Evolutionary conservation across 1,140 invertebrate genomes (phyloP).

Genomic region (Platorchestia sp.): DNA sequence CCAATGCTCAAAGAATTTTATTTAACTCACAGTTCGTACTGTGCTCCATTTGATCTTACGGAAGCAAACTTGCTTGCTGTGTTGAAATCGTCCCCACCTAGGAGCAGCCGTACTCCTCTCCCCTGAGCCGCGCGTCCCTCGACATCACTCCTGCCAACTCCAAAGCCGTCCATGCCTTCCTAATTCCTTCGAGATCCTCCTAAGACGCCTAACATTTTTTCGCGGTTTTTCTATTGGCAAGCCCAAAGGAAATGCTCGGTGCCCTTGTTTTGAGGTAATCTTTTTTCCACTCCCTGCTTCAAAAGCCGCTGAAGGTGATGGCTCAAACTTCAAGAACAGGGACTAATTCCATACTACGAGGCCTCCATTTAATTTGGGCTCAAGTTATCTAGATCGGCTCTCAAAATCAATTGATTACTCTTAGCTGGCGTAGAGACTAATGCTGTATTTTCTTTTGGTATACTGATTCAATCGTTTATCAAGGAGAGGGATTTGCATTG

Average conservation of each 20-base stretch:
- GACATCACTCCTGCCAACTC: conserved; percentile 16
- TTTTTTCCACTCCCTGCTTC: neutral
- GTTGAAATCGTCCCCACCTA: neutral
- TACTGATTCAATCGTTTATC: neutral
- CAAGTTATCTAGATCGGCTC: neutral
- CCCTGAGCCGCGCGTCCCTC: neutral
- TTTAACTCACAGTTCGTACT: neutral
- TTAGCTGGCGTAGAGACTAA: neutral
- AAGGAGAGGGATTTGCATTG: too few relatives aligned
- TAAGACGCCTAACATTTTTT: conserved; percentile 34
- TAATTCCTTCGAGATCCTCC: conserved; percentile 19
- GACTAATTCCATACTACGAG: neutral
- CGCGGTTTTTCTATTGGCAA: conserved; percentile 3
- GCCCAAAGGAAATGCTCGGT: neutral
- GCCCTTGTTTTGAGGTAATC: conserved; percentile 14
- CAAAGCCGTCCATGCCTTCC: conserved; percentile 12
- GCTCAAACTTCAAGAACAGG: neutral
- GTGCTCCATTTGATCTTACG: neutral
- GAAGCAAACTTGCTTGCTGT: neutral
- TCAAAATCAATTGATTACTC: neutral
- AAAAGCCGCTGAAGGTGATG: neutral
- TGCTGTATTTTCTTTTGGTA: neutral
- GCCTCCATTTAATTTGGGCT: neutral
- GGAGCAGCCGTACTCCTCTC: neutral
- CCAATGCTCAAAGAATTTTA: neutral